Evolutionary conservation across 2,113 vertebrate species (phyloP).

Genomic region (Vulpes ferrilata): DNA sequence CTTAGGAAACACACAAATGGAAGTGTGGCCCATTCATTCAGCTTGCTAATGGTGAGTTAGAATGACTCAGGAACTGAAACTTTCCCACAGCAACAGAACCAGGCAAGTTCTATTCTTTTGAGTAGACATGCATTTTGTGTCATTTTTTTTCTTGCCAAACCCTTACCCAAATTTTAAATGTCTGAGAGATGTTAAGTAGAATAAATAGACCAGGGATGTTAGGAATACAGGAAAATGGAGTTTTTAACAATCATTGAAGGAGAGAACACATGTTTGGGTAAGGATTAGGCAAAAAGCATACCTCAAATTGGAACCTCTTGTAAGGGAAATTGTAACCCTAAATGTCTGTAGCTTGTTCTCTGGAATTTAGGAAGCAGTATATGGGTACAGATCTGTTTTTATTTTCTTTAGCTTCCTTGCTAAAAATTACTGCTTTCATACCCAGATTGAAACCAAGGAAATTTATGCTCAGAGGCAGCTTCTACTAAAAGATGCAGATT

Average conservation of each 20-base stretch:
- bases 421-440: constrained; percentile 71
- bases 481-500: constrained; percentile 94
- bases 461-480: constrained; percentile 94
- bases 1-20: not conserved
- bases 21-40: not conserved
- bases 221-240: not conserved
- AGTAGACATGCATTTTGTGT: not conserved
- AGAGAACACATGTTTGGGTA: not conserved
- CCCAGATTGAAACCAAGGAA: constrained; percentile 95
- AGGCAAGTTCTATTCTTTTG: not conserved
- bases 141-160: not conserved
- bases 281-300: not conserved
- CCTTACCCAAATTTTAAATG: not conserved
- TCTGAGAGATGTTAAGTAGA: constrained; percentile 5
- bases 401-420: constrained; percentile 47
- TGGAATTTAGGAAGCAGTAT: constrained; percentile 23
- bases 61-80: not conserved
- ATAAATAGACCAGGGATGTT: not conserved
- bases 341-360: constrained; percentile 43
- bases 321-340: constrained; percentile 5
- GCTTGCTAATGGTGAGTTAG: not conserved
- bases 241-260: not conserved
- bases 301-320: not conserved
- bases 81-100: not conserved
- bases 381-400: constrained; percentile 21